A percentile compares a stretch with the other conserved stretches of the same genome.
phyloP scores from a whole-genome alignment of 1,140 invertebrate species.

The Watersipora subatra region DNA sequence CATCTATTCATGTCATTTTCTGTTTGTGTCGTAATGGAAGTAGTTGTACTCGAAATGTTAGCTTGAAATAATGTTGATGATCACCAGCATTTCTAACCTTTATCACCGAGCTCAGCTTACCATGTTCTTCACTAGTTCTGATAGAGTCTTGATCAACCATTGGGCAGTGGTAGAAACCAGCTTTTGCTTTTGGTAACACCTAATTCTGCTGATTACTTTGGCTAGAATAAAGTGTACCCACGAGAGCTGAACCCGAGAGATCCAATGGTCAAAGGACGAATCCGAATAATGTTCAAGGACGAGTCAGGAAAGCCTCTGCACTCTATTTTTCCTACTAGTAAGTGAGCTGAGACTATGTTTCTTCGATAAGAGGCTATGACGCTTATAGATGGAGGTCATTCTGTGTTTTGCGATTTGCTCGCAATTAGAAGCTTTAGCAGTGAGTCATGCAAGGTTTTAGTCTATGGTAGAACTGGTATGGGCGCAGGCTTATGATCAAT shows the following conservation, averaged over 20 bases:
- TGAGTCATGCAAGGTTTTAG: too few species aligned
- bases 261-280: conserved; percentile 62
- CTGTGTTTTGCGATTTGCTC: neutral
- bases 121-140: neutral
- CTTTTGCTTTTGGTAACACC: neutral
- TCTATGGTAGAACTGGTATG: too few species aligned
- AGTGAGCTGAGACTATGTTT: too few species aligned
- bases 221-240: conserved; percentile 73
- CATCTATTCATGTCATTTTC: too few species aligned
- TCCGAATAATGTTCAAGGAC: conserved; percentile 80
- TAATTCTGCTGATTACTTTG: neutral
- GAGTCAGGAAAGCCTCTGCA: conserved; percentile 70
- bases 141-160: neutral
- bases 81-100: neutral
- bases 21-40: too few species aligned
- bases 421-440: neutral
- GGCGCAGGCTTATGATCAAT: too few species aligned
- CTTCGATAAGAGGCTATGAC: conserved; percentile 1
- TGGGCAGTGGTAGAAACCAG: neutral
- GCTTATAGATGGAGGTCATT: neutral
- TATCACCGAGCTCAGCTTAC: neutral
- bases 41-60: neutral
- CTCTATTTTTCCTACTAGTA: conserved; percentile 56
- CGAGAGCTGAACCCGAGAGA: conserved; percentile 75
- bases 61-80: neutral